Evolutionary conservation across 30 jellyfish, hydroid and myxozoan genomes (phyloP).

Genomic region (Hydra vulgaris): DNA sequence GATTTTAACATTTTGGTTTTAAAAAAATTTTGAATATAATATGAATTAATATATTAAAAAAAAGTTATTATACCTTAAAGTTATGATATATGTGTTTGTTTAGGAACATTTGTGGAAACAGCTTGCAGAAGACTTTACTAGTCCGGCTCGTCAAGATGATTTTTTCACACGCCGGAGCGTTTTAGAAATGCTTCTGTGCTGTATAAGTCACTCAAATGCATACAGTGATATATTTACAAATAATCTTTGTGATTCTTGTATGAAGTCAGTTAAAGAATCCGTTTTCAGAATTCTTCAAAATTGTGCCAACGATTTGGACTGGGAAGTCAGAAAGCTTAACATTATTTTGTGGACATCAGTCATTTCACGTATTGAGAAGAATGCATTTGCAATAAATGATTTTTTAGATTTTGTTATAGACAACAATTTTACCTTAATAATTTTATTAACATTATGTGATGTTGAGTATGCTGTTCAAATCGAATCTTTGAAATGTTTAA

Average conservation of each 20-base stretch:
- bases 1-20: too few species aligned
- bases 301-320: slow-evolving; percentile 22
- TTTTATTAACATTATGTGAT: not conserved
- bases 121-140: slow-evolving; percentile 1
- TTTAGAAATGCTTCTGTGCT: not conserved
- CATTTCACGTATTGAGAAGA: not conserved
- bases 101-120: not conserved
- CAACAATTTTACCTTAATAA: not conserved
- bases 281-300: slow-evolving; percentile 1
- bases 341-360: slow-evolving; percentile 6
- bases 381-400: not conserved
- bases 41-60: too few species aligned
- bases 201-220: not conserved
- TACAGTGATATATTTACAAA: not conserved
- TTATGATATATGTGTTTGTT: not conserved
- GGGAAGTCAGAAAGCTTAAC: slow-evolving; percentile 24
- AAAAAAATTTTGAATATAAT: too few species aligned
- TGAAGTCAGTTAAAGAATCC: not conserved
- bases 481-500: not conserved
- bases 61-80: not conserved
- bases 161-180: slow-evolving; percentile 28
- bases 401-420: not conserved
- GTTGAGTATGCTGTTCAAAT: slow-evolving; percentile 6
- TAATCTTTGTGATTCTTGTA: not conserved
- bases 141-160: slow-evolving; percentile 23